Evolutionary conservation across 2,113 vertebrate genomes (phyloP).

Genomic region (Pangasianodon hypophthalmus): DNA sequence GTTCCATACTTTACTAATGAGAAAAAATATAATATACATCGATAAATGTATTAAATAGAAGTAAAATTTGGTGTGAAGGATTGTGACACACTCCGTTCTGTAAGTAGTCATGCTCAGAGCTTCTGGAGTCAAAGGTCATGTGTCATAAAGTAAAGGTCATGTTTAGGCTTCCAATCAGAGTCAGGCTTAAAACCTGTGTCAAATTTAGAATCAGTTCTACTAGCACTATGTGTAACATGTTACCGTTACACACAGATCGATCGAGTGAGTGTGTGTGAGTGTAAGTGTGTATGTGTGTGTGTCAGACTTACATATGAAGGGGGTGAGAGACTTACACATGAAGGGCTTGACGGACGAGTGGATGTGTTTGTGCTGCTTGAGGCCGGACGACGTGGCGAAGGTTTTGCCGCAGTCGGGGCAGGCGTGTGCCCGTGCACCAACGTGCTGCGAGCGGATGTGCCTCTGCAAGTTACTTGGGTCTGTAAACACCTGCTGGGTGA

Average conservation of each 20-base stretch:
- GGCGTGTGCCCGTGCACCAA: slow-evolving; percentile 94
- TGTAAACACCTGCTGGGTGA: slow-evolving; percentile 99
- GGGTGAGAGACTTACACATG: slow-evolving; percentile 97
- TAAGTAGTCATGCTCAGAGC: not conserved
- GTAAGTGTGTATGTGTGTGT: slow-evolving; percentile 54
- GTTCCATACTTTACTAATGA: not conserved
- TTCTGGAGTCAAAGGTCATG: not conserved
- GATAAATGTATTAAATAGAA: not conserved
- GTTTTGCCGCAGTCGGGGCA: slow-evolving; percentile 99
- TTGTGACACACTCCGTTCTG: not conserved
- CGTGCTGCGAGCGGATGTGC: slow-evolving; percentile 98
- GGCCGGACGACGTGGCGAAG: slow-evolving; percentile 98
- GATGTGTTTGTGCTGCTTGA: slow-evolving; percentile 99
- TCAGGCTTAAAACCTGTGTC: not conserved
- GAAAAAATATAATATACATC: not conserved
- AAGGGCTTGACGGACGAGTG: slow-evolving; percentile 99
- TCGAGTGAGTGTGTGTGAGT: slow-evolving; percentile 46
- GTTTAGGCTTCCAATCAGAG: not conserved
- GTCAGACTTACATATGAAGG: slow-evolving; percentile 81
- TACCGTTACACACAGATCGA: not conserved
- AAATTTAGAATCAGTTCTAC: not conserved
- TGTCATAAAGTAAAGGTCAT: not conserved
- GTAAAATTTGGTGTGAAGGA: not conserved
- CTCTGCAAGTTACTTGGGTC: slow-evolving; percentile 99
- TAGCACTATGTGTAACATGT: not conserved